Conservation (phyloP, 1,140 invertebrate species). For the Periplaneta americana region DNA sequence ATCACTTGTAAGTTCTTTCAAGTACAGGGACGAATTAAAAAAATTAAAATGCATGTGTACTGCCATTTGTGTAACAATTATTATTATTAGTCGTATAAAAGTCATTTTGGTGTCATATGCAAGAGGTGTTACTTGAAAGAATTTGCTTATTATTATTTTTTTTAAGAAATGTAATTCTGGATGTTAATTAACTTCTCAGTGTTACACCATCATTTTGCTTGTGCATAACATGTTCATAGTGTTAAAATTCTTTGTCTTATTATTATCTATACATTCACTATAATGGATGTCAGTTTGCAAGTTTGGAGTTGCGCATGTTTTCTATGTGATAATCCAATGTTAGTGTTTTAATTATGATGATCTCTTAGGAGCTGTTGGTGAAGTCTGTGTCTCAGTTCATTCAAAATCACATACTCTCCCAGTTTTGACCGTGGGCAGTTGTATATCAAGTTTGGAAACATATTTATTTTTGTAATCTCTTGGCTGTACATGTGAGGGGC, state of each 20-base stretch:
- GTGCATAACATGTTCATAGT: background rate
- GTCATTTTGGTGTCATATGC: constrained; percentile 8
- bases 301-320: background rate
- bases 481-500: too few relatives aligned
- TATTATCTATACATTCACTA: too few relatives aligned
- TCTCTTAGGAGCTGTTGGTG: background rate
- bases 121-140: background rate
- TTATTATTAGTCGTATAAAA: background rate
- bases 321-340: background rate
- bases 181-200: background rate
- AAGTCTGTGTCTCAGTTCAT: background rate
- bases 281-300: background rate
- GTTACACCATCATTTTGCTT: background rate
- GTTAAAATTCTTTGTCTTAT: background rate
- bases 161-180: background rate
- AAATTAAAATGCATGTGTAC: background rate
- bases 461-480: background rate
- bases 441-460: background rate
- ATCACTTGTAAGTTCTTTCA: background rate
- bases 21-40: background rate
- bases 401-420: background rate
- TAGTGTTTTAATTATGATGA: background rate
- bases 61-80: background rate
- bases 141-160: too few relatives aligned
- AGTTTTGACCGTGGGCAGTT: background rate